Evolutionary conservation across 2,113 vertebrate genomes (phyloP).

Genomic region (Henicopernis longicauda): DNA sequence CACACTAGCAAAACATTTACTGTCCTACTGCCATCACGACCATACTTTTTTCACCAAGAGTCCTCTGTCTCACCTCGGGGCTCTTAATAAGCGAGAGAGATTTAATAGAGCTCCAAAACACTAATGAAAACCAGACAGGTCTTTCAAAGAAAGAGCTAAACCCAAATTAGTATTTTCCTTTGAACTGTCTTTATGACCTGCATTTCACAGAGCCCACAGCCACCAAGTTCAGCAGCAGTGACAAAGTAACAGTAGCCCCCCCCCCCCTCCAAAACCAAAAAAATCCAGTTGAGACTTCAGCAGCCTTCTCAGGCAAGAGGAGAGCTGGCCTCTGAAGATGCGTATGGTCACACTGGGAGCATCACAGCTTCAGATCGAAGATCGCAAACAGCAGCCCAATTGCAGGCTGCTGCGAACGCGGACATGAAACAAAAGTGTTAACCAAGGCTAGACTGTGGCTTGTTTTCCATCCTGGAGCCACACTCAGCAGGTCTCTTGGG

Average conservation of each 20-base stretch:
- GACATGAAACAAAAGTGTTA: conserved; percentile 11
- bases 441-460: conserved; percentile 30
- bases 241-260: not conserved
- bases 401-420: not conserved
- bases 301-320: not conserved
- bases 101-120: not conserved
- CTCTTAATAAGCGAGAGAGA: not conserved
- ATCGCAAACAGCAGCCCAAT: not conserved
- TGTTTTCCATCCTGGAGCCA: not conserved
- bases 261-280: not conserved
- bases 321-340: not conserved
- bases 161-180: not conserved
- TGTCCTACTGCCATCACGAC: not conserved
- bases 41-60: not conserved
- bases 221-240: not conserved
- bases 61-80: not conserved
- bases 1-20: not conserved
- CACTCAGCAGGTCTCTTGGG: not conserved
- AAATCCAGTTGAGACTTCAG: not conserved
- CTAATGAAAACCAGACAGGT: not conserved
- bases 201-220: not conserved
- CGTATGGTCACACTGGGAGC: not conserved
- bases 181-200: not conserved
- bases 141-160: not conserved
- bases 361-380: not conserved